Evolutionary conservation across 2,113 vertebrate genomes (phyloP).

Genomic region (Tychaedon coryphoeus): DNA sequence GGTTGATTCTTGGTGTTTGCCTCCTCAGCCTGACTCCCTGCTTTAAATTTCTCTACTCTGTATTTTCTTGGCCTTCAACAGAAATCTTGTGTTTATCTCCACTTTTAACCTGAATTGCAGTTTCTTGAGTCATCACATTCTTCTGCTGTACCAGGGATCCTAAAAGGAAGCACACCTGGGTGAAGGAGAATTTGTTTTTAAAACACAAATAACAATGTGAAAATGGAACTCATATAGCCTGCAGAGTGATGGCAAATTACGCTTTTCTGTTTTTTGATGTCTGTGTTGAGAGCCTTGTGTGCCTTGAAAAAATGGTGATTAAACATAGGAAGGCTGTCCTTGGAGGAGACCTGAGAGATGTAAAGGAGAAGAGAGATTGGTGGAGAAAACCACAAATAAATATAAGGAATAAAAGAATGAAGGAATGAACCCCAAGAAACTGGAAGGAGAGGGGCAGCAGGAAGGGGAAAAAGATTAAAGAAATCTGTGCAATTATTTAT

Average conservation of each 20-base stretch:
- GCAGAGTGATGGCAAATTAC: not conserved
- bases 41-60: not conserved
- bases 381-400: not conserved
- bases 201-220: not conserved
- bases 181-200: not conserved
- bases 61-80: not conserved
- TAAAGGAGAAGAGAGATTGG: not conserved
- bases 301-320: not conserved
- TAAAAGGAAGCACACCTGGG: not conserved
- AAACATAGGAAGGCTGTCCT: not conserved
- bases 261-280: not conserved
- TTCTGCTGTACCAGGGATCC: not conserved
- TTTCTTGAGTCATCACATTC: not conserved
- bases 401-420: not conserved
- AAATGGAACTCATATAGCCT: not conserved
- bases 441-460: not conserved
- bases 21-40: not conserved
- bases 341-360: not conserved
- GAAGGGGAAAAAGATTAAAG: not conserved
- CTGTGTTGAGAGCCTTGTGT: rapidly evolving
- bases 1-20: not conserved
- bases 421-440: not conserved
- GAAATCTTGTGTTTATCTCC: not conserved
- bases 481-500: not conserved
- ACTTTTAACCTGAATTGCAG: not conserved